phyloP scores from a whole-genome alignment of 2,797 vertebrate genomes.

The Spheniscus humboldti region DNA sequence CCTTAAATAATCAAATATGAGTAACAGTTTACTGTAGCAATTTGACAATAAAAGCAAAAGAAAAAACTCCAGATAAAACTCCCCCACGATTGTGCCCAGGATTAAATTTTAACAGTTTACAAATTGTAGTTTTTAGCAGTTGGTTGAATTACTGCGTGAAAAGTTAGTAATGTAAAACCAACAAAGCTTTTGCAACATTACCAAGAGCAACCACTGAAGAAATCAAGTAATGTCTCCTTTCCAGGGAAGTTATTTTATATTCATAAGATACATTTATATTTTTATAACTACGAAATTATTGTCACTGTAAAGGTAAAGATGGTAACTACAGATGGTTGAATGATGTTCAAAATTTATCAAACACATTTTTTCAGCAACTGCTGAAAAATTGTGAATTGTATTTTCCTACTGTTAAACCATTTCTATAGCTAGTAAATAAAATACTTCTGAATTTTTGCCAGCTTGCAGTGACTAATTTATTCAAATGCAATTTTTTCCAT shows the following conservation, averaged over 20 bases:
- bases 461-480: neutral
- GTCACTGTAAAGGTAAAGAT: neutral
- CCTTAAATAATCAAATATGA: neutral
- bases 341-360: neutral
- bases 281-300: neutral
- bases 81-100: neutral
- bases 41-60: neutral
- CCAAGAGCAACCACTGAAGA: neutral
- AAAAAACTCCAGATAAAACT: neutral
- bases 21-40: neutral
- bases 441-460: neutral
- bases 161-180: neutral
- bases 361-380: neutral
- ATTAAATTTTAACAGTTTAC: neutral
- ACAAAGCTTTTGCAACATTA: neutral
- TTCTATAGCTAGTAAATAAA: neutral
- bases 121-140: neutral
- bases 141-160: neutral
- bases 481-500: neutral
- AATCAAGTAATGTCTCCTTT: neutral
- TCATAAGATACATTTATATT: neutral
- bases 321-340: neutral
- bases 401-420: neutral
- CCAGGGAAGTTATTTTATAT: neutral
- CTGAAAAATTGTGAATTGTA: neutral